Percentiles rank a stretch among this genome's conserved stretches.
Conservation (phyloP, 2,888 invertebrate genomes). For the Brenthis ino region DNA sequence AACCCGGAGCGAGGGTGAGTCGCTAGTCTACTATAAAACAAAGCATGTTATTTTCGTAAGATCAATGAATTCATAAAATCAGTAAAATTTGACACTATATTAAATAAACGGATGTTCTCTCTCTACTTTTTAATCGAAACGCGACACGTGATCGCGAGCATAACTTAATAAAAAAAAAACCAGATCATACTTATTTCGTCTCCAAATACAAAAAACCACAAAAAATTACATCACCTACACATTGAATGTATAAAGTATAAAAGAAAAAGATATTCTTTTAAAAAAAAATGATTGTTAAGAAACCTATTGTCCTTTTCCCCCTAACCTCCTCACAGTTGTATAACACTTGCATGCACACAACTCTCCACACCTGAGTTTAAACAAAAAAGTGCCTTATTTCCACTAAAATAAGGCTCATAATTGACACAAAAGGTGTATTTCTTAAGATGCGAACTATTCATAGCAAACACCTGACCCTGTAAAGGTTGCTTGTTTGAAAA, state of each 20-base stretch:
- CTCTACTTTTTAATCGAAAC: no score
- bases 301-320: conserved; percentile 25
- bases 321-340: conserved; percentile 17
- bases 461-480: conserved; percentile 25
- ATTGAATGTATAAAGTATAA: conserved; percentile 7
- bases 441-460: conserved; percentile 21
- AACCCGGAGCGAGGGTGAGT: no score
- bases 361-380: conserved; percentile 1
- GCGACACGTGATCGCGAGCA: no score
- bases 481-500: conserved; percentile 1
- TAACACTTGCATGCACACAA: conserved; percentile 26
- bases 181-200: no score
- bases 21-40: no score
- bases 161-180: no score
- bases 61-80: no score
- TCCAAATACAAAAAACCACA: neutral
- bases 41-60: no score
- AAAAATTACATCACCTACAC: conserved; percentile 8
- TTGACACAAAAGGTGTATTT: conserved; percentile 5
- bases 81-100: no score
- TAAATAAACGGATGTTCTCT: no score
- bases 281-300: conserved; percentile 17
- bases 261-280: neutral
- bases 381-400: conserved; percentile 11
- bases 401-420: neutral